Evolutionary conservation across 2,113 vertebrate species (phyloP), one percentile per base, ranked within the genome.

Genomic region (Catagonus wagneri): DNA sequence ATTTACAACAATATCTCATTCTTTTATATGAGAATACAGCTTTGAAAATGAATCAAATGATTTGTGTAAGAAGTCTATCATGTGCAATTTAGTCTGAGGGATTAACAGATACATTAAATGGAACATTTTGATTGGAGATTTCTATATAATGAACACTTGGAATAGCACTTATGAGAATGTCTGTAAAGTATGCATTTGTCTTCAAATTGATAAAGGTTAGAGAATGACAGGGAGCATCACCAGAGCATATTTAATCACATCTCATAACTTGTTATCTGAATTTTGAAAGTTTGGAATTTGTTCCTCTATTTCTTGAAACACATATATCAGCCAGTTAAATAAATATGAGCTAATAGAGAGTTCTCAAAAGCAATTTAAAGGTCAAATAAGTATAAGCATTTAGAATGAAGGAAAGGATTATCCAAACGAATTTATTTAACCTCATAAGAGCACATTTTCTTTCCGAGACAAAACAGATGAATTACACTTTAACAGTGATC

Each of bases 41-140:
- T 93, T 92, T 81, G 60, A 89, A 86, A 29, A 89, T 29, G 50
- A 78, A 74, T 84, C 65, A 90, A 78, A 34, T 76, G 39, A 80
- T 61, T 7, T 56, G 20, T 75, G 11, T 44, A 79, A 91, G 58
- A 63, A 19, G 20, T 34, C 23, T 69, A 56, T 90, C 10, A 56
- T 75, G 32, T 71, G 20, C 84, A 63, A 89, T 90, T 93, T 74
- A 14, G 36, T 79, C 44, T 60, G 81, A 90, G 20, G 88, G 22
- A 79, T 90, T 74, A 93, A 54, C 44, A 97, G 8, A 90, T 74
- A 60, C 17, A 93, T 80, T 92, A 85, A 95, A 89, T 76, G 11
- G 6, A 76, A 75, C 32, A 81, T 54, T 66, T 71, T 72, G 7
- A 39, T 11, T 75, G 27, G 36, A 61, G 78, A 61, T 90, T 61